Conservation (phyloP, 2,113 vertebrate species). For the Esox niger region DNA sequence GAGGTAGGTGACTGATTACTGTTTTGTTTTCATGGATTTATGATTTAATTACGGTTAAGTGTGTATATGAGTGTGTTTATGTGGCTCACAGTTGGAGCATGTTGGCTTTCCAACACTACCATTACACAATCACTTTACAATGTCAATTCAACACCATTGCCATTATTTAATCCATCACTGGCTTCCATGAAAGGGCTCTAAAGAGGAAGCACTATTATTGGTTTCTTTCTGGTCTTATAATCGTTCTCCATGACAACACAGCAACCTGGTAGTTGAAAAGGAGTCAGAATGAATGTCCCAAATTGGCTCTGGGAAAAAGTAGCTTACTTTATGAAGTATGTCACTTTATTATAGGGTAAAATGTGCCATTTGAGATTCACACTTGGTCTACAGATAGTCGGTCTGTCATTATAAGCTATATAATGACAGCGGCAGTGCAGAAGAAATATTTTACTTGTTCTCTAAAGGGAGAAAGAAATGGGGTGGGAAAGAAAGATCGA, state of each 20-base stretch:
- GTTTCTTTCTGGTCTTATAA: not conserved
- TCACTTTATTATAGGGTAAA: too few relatives aligned
- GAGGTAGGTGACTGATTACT: too few relatives aligned
- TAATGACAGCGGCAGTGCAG: slow-evolving; percentile 14
- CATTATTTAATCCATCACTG: too few relatives aligned
- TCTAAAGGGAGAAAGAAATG: not conserved
- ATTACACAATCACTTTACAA: not conserved
- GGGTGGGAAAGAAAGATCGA: not conserved
- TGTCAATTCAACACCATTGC: not conserved
- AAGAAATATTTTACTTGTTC: slow-evolving; percentile 25
- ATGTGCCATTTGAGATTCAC: too few relatives aligned
- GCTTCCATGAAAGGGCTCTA: not conserved
- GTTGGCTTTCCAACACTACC: not conserved
- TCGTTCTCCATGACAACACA: not conserved
- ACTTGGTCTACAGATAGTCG: too few relatives aligned
- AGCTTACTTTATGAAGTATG: too few relatives aligned
- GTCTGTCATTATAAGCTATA: too few relatives aligned
- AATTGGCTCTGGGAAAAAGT: too few relatives aligned
- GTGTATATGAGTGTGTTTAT: not conserved
- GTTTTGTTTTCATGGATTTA: too few relatives aligned
- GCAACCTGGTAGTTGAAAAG: not conserved
- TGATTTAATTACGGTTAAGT: too few relatives aligned
- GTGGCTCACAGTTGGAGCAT: slow-evolving; percentile 1
- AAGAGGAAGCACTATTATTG: not conserved
- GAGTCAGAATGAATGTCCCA: too few relatives aligned